Percentiles rank a stretch among this genome's conserved stretches.
These are phyloP conservation scores for Catharus fuscescens DNA, from an alignment of 2,113 vertebrate species.

Conservation along the genomic window DNA sequence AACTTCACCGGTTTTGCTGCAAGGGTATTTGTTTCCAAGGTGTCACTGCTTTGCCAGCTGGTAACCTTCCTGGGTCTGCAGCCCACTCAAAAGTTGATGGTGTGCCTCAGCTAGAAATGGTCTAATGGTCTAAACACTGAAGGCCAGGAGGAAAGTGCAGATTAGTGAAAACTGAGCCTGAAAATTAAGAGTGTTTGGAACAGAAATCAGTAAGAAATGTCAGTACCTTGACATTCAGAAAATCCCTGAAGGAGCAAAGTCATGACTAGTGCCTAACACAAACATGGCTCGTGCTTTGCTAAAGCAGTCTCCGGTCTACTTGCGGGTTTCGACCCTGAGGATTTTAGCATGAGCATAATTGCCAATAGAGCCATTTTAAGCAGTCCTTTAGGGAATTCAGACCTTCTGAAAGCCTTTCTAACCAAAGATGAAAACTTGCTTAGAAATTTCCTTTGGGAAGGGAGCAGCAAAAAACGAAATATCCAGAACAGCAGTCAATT, in stretches of 20 bases:
- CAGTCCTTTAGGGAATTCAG: neutral
- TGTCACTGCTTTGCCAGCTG: neutral
- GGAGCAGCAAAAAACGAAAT: neutral
- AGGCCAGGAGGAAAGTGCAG: neutral
- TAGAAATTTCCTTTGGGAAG: neutral
- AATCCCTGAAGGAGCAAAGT: neutral
- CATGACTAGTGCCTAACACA: accelerated
- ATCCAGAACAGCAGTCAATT: neutral
- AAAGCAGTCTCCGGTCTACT: neutral
- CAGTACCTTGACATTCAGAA: neutral
- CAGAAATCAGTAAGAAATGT: neutral
- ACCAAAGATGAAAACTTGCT: neutral
- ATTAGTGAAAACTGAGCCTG: neutral
- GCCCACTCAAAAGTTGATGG: neutral
- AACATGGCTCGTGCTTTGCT: neutral
- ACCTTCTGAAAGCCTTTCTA: neutral
- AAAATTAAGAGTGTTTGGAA: neutral
- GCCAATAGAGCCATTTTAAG: neutral
- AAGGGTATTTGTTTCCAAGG: neutral
- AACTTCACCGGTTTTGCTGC: neutral
- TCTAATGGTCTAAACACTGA: neutral
- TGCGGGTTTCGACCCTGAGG: neutral
- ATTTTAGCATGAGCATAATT: neutral
- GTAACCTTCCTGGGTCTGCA: neutral
- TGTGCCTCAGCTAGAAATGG: neutral